A percentile compares a stretch with the other conserved stretches of the same genome.
Conservation (phyloP, 2,797 vertebrate genomes). For the Pipistrellus pipistrellus region DNA sequence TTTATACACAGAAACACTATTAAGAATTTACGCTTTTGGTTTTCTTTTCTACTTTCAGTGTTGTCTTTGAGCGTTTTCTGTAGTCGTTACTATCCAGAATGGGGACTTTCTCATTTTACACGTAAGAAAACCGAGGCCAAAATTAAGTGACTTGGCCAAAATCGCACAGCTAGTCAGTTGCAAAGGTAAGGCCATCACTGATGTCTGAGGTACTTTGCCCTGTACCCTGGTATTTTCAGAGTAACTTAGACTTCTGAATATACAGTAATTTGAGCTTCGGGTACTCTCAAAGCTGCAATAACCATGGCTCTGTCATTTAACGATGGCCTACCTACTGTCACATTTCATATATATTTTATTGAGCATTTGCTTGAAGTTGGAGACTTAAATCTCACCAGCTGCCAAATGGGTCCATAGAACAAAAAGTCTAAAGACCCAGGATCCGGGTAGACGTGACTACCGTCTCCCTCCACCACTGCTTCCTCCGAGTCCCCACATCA, state of each 20-base stretch:
- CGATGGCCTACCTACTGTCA: not conserved
- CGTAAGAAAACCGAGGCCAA: not conserved
- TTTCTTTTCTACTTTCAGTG: not conserved
- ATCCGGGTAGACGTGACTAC: not conserved
- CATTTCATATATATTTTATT: not conserved
- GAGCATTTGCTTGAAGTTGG: constrained; percentile 21
- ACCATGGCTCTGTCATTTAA: not conserved
- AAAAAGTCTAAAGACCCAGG: not conserved
- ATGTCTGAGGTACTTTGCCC: not conserved
- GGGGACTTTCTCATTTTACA: not conserved
- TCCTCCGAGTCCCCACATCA: not conserved
- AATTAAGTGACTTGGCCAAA: not conserved
- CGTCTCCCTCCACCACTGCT: not conserved
- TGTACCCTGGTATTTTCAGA: not conserved
- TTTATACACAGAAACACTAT: constrained; percentile 37
- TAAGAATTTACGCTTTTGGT: not conserved
- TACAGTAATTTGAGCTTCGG: not conserved
- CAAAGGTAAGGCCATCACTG: not conserved
- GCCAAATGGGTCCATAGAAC: not conserved
- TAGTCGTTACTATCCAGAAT: not conserved
- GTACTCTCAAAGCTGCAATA: not conserved
- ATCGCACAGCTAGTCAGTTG: not conserved
- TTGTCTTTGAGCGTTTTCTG: not conserved
- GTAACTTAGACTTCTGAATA: not conserved
- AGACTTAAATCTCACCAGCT: not conserved